Base-by-base conservation (phyloP, 2,888 invertebrate genomes). In the Cerceris rybyensis region DNA sequence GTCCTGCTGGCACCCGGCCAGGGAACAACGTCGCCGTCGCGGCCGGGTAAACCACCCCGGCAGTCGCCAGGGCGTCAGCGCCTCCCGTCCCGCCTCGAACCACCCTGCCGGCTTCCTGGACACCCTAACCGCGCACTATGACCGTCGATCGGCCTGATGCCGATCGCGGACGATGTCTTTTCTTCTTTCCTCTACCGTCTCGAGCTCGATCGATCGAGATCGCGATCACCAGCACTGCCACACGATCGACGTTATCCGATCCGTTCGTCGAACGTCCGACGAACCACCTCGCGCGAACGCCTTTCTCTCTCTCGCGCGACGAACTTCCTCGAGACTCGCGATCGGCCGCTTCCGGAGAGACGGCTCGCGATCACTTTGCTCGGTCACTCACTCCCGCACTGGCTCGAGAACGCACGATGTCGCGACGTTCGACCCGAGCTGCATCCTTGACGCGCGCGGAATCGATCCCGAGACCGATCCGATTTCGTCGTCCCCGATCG, bases 1-100 rank as follows among this genome's bases (percentile, higher is more conserved):
- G 89, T 88, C 90, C 90, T 88, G 93, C 91, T 90, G 93, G 93
- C 89, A 93, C 91, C 87, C 93, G 93, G 88, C 93, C 92, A 87
- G 93, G 93, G 83, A 93, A 93, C 83, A 93, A 93, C 92, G 93
- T 94, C 91, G 93, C 93, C 90, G 91, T 91, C 90, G 91, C 90
- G 90, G 91, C 90, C 91, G 91, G 91, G 91, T 90, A 91, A 90
- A 91, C 91, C 91, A 92, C 91, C 91, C 91, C 91, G 92, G 92
- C 91, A 90, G 91, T 91, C 91, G 92, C 91, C 91, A 91, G 91
- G 91, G 91, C 91, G 91, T 91, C 91, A 91, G 90, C 90, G 93
- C 93, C 91, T 93, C 90, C 89, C 92, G 93, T 91, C 93, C 93
- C 90, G 90, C 93, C 93, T 91, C 94, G 93, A 91, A 94, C 93